phyloP scores from a whole-genome alignment of 2,113 vertebrate species.

The Motacilla tschutschensis region DNA sequence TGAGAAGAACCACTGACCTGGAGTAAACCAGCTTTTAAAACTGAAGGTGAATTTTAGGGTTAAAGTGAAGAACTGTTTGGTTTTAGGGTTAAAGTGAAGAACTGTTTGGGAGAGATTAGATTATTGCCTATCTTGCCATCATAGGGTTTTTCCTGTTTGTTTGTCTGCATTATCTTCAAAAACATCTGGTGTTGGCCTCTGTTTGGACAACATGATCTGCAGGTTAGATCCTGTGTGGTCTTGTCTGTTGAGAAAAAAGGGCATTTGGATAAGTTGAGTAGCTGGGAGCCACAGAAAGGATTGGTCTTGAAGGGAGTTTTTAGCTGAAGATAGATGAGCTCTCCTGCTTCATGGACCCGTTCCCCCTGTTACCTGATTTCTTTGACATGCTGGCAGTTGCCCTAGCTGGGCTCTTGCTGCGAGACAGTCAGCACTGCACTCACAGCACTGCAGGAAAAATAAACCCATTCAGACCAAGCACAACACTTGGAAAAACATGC shows the following conservation, averaged over 20 bases:
- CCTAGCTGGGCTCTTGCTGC: not conserved
- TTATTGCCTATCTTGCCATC: not conserved
- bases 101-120: not conserved
- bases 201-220: not conserved
- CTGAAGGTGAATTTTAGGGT: not conserved
- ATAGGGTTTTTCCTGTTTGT: slow-evolving; percentile 5
- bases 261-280: slow-evolving; percentile 41
- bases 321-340: slow-evolving; percentile 66
- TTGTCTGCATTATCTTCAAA: not conserved
- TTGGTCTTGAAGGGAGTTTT: slow-evolving; percentile 10
- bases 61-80: not conserved
- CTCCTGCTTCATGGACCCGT: slow-evolving; percentile 1
- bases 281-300: slow-evolving; percentile 9
- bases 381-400: slow-evolving; percentile 22
- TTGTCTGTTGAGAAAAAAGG: not conserved
- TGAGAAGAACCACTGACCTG: not conserved
- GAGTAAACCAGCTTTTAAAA: not conserved
- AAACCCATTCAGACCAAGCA: slow-evolving; percentile 44
- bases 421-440: slow-evolving; percentile 29
- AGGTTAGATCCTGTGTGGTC: slow-evolving; percentile 42
- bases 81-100: not conserved
- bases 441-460: slow-evolving; percentile 55
- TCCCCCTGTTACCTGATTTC: slow-evolving; percentile 29
- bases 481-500: slow-evolving; percentile 46
- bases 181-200: not conserved